Evolutionary conservation across 2,797 vertebrate genomes (phyloP).

Genomic region (Poeciliopsis infans): DNA sequence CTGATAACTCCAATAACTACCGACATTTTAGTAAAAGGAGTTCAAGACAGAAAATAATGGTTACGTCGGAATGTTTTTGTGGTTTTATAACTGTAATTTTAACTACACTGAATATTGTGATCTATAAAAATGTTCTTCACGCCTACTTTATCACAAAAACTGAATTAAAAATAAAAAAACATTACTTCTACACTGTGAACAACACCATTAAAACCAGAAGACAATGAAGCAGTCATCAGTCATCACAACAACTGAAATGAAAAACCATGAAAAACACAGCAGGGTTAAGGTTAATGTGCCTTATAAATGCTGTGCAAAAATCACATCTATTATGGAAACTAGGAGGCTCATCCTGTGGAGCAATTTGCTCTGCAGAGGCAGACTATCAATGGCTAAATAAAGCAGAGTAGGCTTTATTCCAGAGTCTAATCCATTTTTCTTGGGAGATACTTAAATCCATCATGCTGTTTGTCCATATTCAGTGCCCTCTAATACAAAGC

Average conservation of each 20-base stretch:
- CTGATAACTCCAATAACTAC: neutral
- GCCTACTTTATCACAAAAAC: neutral
- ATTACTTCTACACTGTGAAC: neutral
- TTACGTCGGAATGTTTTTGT: neutral
- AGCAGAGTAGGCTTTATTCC: slow-evolving; percentile 46
- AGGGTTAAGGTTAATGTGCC: neutral
- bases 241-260: neutral
- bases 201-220: neutral
- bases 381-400: slow-evolving; percentile 27
- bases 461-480: slow-evolving; percentile 51
- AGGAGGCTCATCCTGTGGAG: slow-evolving; percentile 19
- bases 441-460: slow-evolving; percentile 61
- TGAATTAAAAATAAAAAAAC: neutral
- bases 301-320: neutral
- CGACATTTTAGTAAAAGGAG: neutral
- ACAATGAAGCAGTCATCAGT: neutral
- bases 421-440: slow-evolving; percentile 63
- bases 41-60: neutral
- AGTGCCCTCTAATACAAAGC: slow-evolving; percentile 35
- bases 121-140: neutral
- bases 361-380: slow-evolving; percentile 33
- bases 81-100: neutral
- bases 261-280: neutral
- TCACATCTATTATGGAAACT: neutral
- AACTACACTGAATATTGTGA: neutral